Conservation (phyloP, 2,888 invertebrate species). For the Cantharis rufa region DNA sequence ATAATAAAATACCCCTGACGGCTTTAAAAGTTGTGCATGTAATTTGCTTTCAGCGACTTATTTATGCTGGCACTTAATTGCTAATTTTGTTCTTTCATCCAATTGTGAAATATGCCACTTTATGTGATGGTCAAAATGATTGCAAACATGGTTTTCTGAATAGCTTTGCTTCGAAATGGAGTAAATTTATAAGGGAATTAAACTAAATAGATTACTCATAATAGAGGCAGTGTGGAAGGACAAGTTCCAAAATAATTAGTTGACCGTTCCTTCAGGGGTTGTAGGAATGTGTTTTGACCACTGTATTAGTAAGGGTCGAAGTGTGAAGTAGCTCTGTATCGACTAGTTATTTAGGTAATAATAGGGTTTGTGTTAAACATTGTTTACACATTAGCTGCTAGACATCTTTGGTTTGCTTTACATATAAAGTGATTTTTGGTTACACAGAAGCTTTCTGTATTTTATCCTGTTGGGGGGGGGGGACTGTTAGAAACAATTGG, state of each 20-base stretch:
- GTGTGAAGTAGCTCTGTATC: slow-evolving; percentile 40
- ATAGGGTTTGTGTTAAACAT: slow-evolving; percentile 41
- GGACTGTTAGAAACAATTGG: not conserved
- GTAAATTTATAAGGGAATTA: not conserved
- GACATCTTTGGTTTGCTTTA: slow-evolving; percentile 32
- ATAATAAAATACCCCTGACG: not conserved
- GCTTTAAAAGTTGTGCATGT: not conserved
- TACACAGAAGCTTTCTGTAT: not conserved
- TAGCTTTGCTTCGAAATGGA: not conserved
- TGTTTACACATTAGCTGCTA: slow-evolving; percentile 40
- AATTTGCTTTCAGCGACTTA: not conserved
- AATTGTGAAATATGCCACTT: not conserved
- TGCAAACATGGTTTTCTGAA: not conserved
- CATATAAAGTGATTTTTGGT: slow-evolving; percentile 15
- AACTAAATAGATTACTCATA: not conserved
- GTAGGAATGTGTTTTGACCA: slow-evolving; percentile 35
- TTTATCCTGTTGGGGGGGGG: not conserved
- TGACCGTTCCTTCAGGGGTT: slow-evolving; percentile 31
- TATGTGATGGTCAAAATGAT: not conserved
- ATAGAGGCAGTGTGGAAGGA: not conserved
- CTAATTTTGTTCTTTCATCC: not conserved
- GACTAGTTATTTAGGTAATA: slow-evolving; percentile 41
- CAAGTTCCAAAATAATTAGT: slow-evolving; percentile 29
- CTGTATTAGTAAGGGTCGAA: slow-evolving; percentile 33
- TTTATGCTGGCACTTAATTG: not conserved